A percentile compares a stretch with the other conserved stretches of the same genome.
phyloP scores from a whole-genome alignment of 2,888 invertebrate genomes.

The Encarsia formosa region DNA sequence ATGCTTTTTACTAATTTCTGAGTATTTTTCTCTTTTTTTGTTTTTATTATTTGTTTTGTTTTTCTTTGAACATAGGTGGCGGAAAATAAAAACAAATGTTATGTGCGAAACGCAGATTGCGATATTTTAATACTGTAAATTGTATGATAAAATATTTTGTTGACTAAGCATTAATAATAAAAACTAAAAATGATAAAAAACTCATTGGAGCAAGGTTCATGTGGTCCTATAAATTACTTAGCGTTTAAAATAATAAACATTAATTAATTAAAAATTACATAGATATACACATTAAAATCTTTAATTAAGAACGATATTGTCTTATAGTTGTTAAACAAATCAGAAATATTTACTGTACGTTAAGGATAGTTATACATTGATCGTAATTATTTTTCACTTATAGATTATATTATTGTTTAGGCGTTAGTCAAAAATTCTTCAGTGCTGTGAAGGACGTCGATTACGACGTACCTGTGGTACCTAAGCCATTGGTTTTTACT shows the following conservation, averaged over 20 bases:
- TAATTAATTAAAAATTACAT: slow-evolving; percentile 33
- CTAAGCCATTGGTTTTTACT: slow-evolving; percentile 42
- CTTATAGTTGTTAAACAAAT: slow-evolving; percentile 48
- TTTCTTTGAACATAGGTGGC: slow-evolving; percentile 43
- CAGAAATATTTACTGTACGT: slow-evolving; percentile 48
- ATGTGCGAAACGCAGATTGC: slow-evolving; percentile 41
- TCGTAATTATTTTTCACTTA: slow-evolving; percentile 49
- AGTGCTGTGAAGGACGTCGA: slow-evolving; percentile 50
- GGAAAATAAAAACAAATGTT: slow-evolving; percentile 38
- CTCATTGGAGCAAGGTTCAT: slow-evolving; percentile 51
- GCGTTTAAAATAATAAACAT: slow-evolving; percentile 34
- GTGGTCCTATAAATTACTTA: slow-evolving; percentile 50
- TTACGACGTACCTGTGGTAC: slow-evolving; percentile 41
- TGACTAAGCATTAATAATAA: too few species aligned
- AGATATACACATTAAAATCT: slow-evolving; percentile 23
- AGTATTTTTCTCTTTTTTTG: slow-evolving; percentile 36
- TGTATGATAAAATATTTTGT: slow-evolving; percentile 44
- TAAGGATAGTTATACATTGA: slow-evolving; percentile 42
- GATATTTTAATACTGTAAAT: slow-evolving; percentile 49
- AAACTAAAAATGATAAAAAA: slow-evolving; percentile 40
- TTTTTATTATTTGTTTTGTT: slow-evolving; percentile 31
- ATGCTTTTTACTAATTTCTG: slow-evolving; percentile 45
- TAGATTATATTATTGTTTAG: slow-evolving; percentile 47
- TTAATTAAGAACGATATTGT: slow-evolving; percentile 29
- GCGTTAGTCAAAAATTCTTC: slow-evolving; percentile 47